phyloP scores from a whole-genome alignment of 2,113 vertebrate species.

The Myocastor coypus region DNA sequence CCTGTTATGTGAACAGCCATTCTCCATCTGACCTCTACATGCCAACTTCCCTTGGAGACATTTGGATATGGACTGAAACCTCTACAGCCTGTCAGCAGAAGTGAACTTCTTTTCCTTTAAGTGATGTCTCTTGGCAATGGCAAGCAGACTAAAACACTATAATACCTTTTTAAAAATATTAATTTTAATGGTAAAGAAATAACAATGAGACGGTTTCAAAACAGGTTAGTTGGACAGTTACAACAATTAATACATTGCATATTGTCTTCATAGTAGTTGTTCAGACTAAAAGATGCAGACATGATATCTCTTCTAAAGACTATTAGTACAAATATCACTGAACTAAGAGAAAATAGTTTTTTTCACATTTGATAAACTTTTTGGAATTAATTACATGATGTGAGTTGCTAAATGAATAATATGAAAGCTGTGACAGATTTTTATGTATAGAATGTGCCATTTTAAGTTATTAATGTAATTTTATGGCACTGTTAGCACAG shows the following conservation, averaged over 20 bases:
- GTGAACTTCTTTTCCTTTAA: background rate
- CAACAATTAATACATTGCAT: too few relatives aligned
- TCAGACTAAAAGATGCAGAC: too few relatives aligned
- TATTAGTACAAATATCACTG: too few relatives aligned
- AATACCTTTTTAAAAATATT: background rate
- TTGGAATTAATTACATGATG: background rate
- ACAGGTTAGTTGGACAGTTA: too few relatives aligned
- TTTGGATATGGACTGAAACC: background rate
- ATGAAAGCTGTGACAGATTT: background rate
- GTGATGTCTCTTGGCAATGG: background rate
- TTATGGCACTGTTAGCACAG: background rate
- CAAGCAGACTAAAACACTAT: background rate
- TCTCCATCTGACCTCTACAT: background rate
- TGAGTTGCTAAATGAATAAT: background rate
- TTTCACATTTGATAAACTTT: background rate
- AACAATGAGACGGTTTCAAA: too few relatives aligned
- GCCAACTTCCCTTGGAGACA: background rate
- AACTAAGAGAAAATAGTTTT: background rate
- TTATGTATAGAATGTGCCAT: background rate
- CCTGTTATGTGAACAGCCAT: too few relatives aligned
- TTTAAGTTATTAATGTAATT: background rate
- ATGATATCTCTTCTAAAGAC: too few relatives aligned
- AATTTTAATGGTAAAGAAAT: too few relatives aligned
- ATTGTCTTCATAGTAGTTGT: too few relatives aligned
- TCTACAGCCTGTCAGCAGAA: background rate